phyloP scores from a whole-genome alignment of 2,888 invertebrate genomes.

The Dioctria rufipes region DNA sequence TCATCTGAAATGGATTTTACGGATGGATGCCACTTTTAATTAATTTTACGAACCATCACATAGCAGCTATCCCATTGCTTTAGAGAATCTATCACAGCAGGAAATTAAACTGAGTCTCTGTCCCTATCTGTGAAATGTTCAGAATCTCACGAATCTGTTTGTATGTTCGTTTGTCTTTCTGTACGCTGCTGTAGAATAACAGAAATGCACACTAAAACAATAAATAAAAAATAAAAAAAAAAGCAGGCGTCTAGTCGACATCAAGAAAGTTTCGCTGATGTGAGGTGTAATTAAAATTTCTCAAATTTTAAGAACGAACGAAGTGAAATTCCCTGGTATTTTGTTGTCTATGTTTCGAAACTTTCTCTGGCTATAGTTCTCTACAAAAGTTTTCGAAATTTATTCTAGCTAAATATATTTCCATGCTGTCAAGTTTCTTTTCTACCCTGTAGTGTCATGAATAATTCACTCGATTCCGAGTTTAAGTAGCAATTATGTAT shows the following conservation, averaged over 20 bases:
- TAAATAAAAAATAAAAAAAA: not conserved
- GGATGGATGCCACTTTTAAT: conserved; percentile 27
- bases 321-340: too few species aligned
- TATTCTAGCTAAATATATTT: too few species aligned
- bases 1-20: conserved; percentile 11
- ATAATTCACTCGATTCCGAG: too few species aligned
- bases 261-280: too few species aligned
- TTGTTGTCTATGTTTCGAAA: too few species aligned
- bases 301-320: too few species aligned
- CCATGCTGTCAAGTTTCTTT: too few species aligned
- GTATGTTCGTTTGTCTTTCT: not conserved
- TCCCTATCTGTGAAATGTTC: not conserved
- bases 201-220: not conserved
- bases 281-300: too few species aligned
- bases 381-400: too few species aligned
- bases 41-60: conserved; percentile 26
- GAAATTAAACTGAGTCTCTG: conserved; percentile 27
- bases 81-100: not conserved
- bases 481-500: too few species aligned
- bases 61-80: conserved; percentile 1
- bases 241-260: not conserved
- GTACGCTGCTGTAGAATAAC: not conserved
- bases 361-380: too few species aligned
- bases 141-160: not conserved
- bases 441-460: too few species aligned